Conservation (phyloP, 1,140 invertebrate genomes). For the Euschistus heros region DNA sequence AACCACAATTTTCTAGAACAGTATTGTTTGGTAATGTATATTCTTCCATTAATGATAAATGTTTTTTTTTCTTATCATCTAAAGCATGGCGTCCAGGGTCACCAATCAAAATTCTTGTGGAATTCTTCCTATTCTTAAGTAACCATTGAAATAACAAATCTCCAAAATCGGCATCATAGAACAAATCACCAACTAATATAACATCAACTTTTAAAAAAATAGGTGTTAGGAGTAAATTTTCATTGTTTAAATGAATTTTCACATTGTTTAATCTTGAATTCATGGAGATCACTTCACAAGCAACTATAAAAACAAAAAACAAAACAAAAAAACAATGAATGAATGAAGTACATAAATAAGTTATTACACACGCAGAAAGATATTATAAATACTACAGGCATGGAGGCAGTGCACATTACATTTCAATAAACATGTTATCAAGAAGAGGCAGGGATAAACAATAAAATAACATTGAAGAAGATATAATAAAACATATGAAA, state of each 20-base stretch:
- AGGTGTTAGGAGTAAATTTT: neutral
- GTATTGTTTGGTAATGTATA: neutral
- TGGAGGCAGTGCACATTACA: too few relatives aligned
- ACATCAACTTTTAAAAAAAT: neutral
- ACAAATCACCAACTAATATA: slow-evolving; percentile 13
- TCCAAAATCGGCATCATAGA: slow-evolving; percentile 3
- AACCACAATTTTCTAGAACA: neutral
- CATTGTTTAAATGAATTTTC: neutral
- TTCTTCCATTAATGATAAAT: neutral
- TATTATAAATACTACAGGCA: too few relatives aligned
- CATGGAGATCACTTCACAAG: slow-evolving; percentile 11
- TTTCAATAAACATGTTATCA: too few relatives aligned
- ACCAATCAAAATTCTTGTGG: neutral
- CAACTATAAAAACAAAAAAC: slow-evolving; percentile 5
- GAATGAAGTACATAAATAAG: neutral
- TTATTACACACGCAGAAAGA: neutral
- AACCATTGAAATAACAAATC: slow-evolving; percentile 4
- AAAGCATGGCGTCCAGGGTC: neutral
- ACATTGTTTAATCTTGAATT: neutral
- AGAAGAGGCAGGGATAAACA: too few relatives aligned
- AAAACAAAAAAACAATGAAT: neutral
- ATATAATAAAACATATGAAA: too few relatives aligned
- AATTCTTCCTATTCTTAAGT: neutral
- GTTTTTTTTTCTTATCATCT: neutral
- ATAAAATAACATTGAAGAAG: too few relatives aligned